Base-by-base conservation (phyloP, 2,888 invertebrate genomes). In the Cantharis flavilabris region DNA sequence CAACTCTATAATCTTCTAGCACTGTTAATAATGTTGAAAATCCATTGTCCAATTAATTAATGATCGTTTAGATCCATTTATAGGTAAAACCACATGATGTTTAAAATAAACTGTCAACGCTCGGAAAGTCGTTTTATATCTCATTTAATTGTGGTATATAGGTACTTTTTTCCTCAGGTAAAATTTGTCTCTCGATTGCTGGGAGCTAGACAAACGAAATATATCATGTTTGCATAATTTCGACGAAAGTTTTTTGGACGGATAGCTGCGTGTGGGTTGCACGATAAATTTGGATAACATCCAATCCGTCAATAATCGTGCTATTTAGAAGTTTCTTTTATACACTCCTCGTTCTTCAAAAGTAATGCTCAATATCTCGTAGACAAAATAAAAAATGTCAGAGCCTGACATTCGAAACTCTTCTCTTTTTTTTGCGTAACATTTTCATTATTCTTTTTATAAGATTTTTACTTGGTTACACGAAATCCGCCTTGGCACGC, bases 271-370 rank as follows among this genome's bases (percentile, higher is more conserved):
- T 75, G 76, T 76, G 73, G 76, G 76, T 49, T 30, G 73, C 67
- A 65, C 69, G 73, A 67, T 76, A 76, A 72, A 76, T 76, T 76
- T 76, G 76, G 76, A 76, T 23, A 10, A 14, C 20, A 49, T 76
- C 76, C 76, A 76, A 76, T 73, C 14, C 73, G 76, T 76, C 76
- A 76, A 72, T 73, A 76, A 73, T 71, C 64, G 76, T 23, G 64
- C 76, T 76, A 72, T 76, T 76, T 76, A 72, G 72, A 76, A 72
- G 30, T 69, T 76, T 76, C 64, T 30, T 72, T 49, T 64, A 71
- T 67, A 71, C 64, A 69, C 69, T 69, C 28, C 63, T 67, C 18
- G 26, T 67, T 67, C 62, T 23, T 28, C 62, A 28, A 26, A 70
- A 69, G 73, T 62, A 16, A 69, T 20, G 16, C 63, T 63, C 69